phyloP scores from a whole-genome alignment of 2,113 vertebrate species.

The Sinocyclocheilus anophthalmus region DNA sequence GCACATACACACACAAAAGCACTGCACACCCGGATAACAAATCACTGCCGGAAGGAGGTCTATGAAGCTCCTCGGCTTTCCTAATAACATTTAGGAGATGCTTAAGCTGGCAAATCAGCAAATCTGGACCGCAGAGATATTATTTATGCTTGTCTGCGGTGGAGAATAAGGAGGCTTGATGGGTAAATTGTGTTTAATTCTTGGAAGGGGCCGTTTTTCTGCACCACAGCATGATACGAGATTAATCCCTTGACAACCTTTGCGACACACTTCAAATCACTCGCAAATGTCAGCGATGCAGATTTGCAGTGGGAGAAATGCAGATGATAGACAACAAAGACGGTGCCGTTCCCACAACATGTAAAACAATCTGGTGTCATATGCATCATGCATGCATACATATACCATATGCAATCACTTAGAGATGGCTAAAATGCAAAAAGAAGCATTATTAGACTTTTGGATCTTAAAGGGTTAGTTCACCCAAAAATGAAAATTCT shows the following conservation, averaged over 20 bases:
- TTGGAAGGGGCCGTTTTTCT: constrained; percentile 77
- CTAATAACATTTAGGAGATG: constrained; percentile 84
- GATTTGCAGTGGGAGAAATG: constrained; percentile 68
- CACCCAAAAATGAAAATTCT: too few species aligned
- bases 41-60: constrained; percentile 79
- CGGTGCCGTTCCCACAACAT: constrained; percentile 58
- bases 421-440: not conserved
- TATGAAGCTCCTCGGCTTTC: constrained; percentile 77
- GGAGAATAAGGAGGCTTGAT: constrained; percentile 81
- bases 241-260: constrained; percentile 85
- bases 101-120: constrained; percentile 82
- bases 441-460: not conserved
- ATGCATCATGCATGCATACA: not conserved
- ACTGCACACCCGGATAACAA: constrained; percentile 78
- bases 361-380: constrained; percentile 24
- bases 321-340: constrained; percentile 43
- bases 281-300: constrained; percentile 77
- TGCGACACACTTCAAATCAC: constrained; percentile 78
- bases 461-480: not conserved
- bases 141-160: constrained; percentile 82
- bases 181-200: constrained; percentile 83
- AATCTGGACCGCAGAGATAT: constrained; percentile 84
- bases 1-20: constrained; percentile 63
- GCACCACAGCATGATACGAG: constrained; percentile 79
- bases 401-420: not conserved